Base-by-base conservation (phyloP, 2,113 vertebrate genomes). In the Oenanthe melanoleuca region DNA sequence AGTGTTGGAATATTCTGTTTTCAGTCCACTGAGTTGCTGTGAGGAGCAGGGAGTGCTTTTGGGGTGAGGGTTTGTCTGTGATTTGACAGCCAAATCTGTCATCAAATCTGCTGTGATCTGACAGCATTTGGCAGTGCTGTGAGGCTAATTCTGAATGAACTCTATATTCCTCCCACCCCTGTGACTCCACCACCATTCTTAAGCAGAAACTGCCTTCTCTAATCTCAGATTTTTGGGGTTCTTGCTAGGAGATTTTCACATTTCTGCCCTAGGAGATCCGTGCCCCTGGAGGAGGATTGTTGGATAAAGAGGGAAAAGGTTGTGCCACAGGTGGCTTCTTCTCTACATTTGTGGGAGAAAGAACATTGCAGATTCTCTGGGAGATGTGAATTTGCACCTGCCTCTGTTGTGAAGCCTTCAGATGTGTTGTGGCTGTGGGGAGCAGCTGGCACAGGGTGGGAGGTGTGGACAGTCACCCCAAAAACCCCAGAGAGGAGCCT, bases 291-390 rank as follows among this genome's bases (percentile, higher is more conserved):
- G 44, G 28, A 61, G n/a, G 37, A 21, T 12, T 47, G 17, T 16
- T 61, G 67, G 78, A 5, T 18, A 5, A 10, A 19, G 47, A 63
- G 24, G 52, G 75, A 55, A 17, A 24, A 55, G 29, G 3, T 57
- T 26, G 22, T 37, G 16, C 5, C 29, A 22, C 40, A 29, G n/a
- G 53, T 40, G 80, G 40, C 24, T 91, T 47, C 9, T 64, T 45
- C 25, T 34, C 11, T 65, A 0, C 1, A 0, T 47, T 42, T 67
- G 31, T 56, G 44, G 24, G 29, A 59, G 44, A 23, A 66, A 12
- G 56, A 60, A 2, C 12, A 1, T 2, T 14, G 29, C 14, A 31
- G 71, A 3, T 42, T 14, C 19, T n/a, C 18, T n/a, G 60, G 53
- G 44, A 71, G 67, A 6, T 14, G 3, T 1, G 77, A 12, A 24